phyloP scores from a whole-genome alignment of 2,797 vertebrate genomes.

The Tenualosa ilisha region DNA sequence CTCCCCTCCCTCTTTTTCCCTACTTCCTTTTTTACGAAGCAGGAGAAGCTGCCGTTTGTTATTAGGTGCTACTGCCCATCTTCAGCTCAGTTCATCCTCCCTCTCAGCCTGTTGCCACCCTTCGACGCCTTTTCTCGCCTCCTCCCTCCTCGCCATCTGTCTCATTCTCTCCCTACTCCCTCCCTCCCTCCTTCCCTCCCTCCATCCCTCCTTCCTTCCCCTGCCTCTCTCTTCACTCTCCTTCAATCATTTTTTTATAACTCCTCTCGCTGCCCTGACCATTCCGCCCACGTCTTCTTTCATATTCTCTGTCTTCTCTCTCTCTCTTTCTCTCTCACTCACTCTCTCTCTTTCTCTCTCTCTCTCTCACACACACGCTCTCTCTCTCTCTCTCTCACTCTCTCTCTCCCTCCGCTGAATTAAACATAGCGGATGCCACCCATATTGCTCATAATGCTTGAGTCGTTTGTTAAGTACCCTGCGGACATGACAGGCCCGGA shows the following conservation, averaged over 20 bases:
- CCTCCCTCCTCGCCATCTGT: conserved; percentile 21
- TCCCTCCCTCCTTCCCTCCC: conserved; percentile 50
- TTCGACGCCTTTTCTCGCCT: conserved; percentile 31
- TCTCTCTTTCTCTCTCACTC: neutral
- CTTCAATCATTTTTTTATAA: conserved; percentile 70
- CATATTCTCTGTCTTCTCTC: neutral
- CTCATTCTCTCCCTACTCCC: conserved; percentile 52
- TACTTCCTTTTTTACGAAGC: neutral
- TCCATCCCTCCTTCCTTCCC: neutral
- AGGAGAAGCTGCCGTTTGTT: conserved; percentile 49
- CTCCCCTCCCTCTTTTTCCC: neutral
- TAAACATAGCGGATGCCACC: conserved; percentile 43
- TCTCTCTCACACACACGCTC: neutral
- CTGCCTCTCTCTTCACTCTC: conserved; percentile 43
- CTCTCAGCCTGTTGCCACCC: conserved; percentile 65
- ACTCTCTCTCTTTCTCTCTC: neutral
- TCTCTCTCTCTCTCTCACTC: conserved; percentile 32
- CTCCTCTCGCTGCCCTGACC: conserved; percentile 48
- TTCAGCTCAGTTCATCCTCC: conserved; percentile 69
- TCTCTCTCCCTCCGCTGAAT: conserved; percentile 40
- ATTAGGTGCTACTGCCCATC: conserved; percentile 65
- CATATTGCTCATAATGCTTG: conserved; percentile 22
- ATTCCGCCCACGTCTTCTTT: conserved; percentile 29
- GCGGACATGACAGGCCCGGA: conserved; percentile 4
- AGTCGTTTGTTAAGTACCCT: conserved; percentile 32